These are phyloP conservation scores for Chymomyza fuscimana DNA, from an alignment of 2,888 invertebrate species.

Conservation along the genomic window DNA sequence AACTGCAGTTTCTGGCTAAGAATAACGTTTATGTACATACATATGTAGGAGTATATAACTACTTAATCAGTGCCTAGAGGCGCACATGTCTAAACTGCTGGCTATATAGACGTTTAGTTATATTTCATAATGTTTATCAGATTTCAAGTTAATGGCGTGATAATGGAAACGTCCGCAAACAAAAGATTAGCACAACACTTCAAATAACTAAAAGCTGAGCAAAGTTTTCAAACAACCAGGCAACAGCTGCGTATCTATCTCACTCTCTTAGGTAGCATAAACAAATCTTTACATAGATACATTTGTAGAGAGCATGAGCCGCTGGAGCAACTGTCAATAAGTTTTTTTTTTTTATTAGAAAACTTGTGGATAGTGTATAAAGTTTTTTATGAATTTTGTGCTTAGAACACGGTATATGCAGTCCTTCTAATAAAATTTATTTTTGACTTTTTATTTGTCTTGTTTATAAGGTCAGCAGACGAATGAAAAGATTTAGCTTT, in stretches of 20 bases:
- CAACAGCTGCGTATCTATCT: no score
- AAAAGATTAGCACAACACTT: conserved; percentile 22
- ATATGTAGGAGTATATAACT: not conserved
- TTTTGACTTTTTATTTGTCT: no score
- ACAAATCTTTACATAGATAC: not conserved
- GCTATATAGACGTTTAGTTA: not conserved
- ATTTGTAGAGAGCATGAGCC: not conserved
- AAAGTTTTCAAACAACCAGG: not conserved
- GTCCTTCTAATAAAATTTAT: not conserved
- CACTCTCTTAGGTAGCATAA: not conserved
- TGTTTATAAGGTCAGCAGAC: no score
- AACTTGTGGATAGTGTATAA: no score
- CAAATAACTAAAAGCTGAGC: not conserved
- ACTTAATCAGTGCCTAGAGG: not conserved
- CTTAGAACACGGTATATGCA: no score
- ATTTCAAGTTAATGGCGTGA: conserved; percentile 33
- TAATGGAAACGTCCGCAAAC: conserved; percentile 17
- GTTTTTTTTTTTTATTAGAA: not conserved
- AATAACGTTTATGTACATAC: not conserved
- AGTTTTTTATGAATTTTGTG: no score
- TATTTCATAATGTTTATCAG: conserved; percentile 41
- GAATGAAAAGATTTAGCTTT: no score
- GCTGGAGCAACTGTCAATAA: not conserved
- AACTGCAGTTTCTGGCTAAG: not conserved
- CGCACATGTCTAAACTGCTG: not conserved